These are phyloP conservation scores for Pempheris klunzingeri DNA, from an alignment of 2,797 vertebrate genomes.

Conservation along the genomic window DNA sequence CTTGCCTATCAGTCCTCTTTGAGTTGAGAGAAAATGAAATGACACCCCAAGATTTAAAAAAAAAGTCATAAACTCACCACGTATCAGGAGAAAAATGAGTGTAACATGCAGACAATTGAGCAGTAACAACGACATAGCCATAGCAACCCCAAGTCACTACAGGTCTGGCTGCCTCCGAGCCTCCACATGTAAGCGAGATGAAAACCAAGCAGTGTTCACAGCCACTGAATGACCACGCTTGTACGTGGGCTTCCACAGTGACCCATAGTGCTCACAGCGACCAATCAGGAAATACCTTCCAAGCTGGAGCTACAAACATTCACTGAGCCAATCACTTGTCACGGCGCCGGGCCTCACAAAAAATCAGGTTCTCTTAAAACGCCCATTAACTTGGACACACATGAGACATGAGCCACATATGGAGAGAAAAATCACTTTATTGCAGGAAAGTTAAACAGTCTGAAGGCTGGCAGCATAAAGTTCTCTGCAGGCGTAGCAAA, in stretches of 20 bases:
- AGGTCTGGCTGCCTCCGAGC: constrained; percentile 60
- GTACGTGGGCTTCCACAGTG: constrained; percentile 73
- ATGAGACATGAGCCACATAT: constrained; percentile 28
- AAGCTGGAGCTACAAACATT: constrained; percentile 76
- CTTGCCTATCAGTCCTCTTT: background rate
- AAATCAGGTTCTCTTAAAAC: constrained; percentile 28
- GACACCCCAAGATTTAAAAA: background rate
- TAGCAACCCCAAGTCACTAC: constrained; percentile 59
- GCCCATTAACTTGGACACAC: constrained; percentile 27
- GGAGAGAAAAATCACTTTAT: constrained; percentile 10
- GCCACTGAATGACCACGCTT: constrained; percentile 80
- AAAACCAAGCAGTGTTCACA: constrained; percentile 80
- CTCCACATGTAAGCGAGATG: constrained; percentile 74
- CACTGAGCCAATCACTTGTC: constrained; percentile 72
- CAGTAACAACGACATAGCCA: constrained; percentile 66
- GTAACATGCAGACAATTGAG: constrained; percentile 53
- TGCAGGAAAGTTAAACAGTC: constrained; percentile 6
- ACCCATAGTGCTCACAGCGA: constrained; percentile 72
- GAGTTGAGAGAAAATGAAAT: background rate
- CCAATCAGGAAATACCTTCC: constrained; percentile 84
- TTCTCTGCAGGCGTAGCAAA: background rate
- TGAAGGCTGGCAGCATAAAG: constrained; percentile 8
- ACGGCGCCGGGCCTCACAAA: constrained; percentile 27
- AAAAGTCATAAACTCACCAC: constrained; percentile 69
- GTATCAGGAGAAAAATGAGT: constrained; percentile 58